Base-by-base conservation (phyloP, 2,797 vertebrate genomes). In the Lagodon rhomboides region DNA sequence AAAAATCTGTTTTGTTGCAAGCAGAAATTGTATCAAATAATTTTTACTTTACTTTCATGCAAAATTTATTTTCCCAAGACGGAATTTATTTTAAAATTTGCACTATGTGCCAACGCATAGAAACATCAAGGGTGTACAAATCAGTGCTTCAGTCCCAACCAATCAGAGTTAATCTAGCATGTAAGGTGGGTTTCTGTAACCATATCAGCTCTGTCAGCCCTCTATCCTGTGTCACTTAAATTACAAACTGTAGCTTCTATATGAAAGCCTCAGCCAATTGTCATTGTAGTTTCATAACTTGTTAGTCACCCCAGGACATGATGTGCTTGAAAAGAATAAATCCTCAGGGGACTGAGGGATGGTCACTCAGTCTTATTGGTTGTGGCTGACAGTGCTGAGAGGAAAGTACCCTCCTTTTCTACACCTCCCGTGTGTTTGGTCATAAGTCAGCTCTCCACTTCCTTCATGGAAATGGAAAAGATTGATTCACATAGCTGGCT, bases 381-480 rank as follows among this genome's bases (percentile, higher is more conserved):
- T 67, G 38, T 12, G 20, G 54, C 66, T 74, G 80, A 84, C 61
- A 75, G 54, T 1, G 12, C 49, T 11, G 73, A 79, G 74, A 68
- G 80, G 82, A 66, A 91, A 84, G 64, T 86, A 61, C 72, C 64
- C 51, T 72, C 72, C 83, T 70, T 66, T 88, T 82, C 83, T 54
- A 80, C 81, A 73, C 74, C 22, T 80, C 55, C 60, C 78, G 66
- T 50, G 62, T 71, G 44, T 81, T 77, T 83, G 79, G 90, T 92
- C 87, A 91, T 66, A 86, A 84, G 91, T 93, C 88, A 90, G 76
- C 70, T 67, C 56, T 85, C 63, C 68, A 79, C 86, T 93, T 95
- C 91, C 92, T 92, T 73, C 50, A 72, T 80, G 90, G 90, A 94
- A 93, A 89, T 91, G 87, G 88, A 94, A 94, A 92, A 90, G 77